Conservation (phyloP, 1,140 invertebrate species). For the Reticulitermes speratus region DNA sequence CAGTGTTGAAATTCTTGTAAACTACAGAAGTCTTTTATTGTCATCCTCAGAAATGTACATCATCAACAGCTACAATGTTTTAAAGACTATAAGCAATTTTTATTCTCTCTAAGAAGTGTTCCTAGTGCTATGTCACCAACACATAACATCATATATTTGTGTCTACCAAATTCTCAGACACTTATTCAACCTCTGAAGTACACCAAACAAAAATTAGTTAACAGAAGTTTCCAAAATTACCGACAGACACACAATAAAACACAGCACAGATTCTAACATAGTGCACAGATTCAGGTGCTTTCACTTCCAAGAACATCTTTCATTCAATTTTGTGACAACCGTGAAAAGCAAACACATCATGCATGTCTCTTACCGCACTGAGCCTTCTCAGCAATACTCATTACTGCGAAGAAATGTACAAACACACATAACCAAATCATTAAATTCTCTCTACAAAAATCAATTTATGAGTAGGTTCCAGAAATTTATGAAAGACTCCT, state of each 20-base stretch:
- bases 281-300: neutral
- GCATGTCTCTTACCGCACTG: neutral
- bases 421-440: neutral
- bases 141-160: neutral
- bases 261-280: neutral
- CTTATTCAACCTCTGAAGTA: neutral
- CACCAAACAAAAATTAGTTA: neutral
- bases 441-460: neutral
- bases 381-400: neutral
- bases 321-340: neutral
- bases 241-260: neutral
- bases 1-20: too few species aligned
- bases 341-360: neutral
- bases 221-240: neutral
- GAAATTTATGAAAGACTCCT: too few species aligned
- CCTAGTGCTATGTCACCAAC: neutral
- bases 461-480: neutral
- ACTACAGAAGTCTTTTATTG: too few species aligned
- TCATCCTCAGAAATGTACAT: neutral
- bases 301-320: neutral
- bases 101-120: neutral
- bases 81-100: neutral
- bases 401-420: neutral
- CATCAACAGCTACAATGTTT: neutral
- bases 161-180: neutral